A percentile compares a stretch with the other conserved stretches of the same genome.
Evolutionary conservation across 2,888 invertebrate species (phyloP).

Genomic region (Biston betularia): DNA sequence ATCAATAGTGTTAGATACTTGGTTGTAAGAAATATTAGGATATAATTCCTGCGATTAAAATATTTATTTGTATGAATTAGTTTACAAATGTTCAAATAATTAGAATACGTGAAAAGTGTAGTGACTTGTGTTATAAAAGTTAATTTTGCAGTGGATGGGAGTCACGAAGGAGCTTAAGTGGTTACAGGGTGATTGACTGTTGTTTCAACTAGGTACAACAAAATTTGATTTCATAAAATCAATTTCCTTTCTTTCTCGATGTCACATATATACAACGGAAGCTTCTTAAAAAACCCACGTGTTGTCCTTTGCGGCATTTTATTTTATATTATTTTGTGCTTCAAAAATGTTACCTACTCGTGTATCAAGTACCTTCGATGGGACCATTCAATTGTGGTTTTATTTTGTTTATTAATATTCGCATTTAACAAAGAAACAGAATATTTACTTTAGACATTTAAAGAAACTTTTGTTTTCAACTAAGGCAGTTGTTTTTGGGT

Average conservation of each 20-base stretch:
- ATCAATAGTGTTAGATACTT: not conserved
- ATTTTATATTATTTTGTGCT: slow-evolving; percentile 3
- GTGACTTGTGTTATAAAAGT: not conserved
- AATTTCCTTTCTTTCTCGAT: not conserved
- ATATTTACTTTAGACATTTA: slow-evolving; percentile 14
- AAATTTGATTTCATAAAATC: not conserved
- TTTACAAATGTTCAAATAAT: not conserved
- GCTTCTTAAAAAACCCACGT: slow-evolving; percentile 21
- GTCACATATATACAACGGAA: slow-evolving; percentile 17
- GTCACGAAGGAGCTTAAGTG: not conserved
- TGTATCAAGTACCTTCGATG: slow-evolving; percentile 2
- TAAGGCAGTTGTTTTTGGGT: slow-evolving; percentile 38
- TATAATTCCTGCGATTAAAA: not conserved
- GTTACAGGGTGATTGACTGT: not conserved
- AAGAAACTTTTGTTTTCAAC: slow-evolving; percentile 23
- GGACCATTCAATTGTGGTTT: slow-evolving; percentile 10
- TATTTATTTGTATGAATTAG: not conserved
- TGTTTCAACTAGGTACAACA: not conserved
- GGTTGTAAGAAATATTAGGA: not conserved
- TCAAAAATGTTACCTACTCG: not conserved
- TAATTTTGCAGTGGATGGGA: slow-evolving; percentile 7
- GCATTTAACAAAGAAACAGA: slow-evolving; percentile 1
- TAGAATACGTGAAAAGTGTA: slow-evolving; percentile 3
- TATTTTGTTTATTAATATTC: slow-evolving; percentile 11
- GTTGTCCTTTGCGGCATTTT: slow-evolving; percentile 14